Evolutionary conservation across 2,113 vertebrate genomes (phyloP).

Genomic region (Campylomormyrus numenius): DNA sequence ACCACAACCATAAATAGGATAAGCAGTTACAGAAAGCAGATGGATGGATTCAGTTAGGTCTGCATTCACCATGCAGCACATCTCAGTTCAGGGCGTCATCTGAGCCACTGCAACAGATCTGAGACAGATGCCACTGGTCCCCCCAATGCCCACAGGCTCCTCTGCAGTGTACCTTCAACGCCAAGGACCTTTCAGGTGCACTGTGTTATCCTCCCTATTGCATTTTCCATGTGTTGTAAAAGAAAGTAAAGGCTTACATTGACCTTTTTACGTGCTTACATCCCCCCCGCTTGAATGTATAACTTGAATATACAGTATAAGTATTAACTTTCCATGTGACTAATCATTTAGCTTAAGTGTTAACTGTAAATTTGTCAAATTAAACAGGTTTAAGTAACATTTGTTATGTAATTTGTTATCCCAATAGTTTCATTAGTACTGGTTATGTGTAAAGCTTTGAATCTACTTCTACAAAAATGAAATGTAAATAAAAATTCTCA

Average conservation of each 20-base stretch:
- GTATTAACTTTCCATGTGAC: slow-evolving; percentile 4
- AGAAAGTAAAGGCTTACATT: slow-evolving; percentile 59
- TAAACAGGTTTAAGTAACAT: not conserved
- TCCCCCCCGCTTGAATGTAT: not conserved
- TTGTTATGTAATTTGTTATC: not conserved
- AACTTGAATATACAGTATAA: not conserved
- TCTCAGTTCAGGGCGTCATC: not conserved
- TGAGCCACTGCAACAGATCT: not conserved
- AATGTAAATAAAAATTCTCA: not conserved
- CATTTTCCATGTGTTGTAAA: slow-evolving; percentile 59
- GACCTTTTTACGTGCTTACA: slow-evolving; percentile 48
- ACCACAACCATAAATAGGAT: not conserved
- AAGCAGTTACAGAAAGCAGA: not conserved
- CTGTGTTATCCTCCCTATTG: slow-evolving; percentile 48
- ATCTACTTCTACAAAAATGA: not conserved
- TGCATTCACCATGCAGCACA: not conserved
- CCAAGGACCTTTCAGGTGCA: slow-evolving; percentile 52
- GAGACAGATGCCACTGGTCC: not conserved
- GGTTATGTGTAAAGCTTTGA: not conserved
- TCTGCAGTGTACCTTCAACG: slow-evolving; percentile 43
- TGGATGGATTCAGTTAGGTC: not conserved
- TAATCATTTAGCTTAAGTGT: slow-evolving; percentile 3
- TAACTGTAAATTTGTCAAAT: slow-evolving; percentile 2
- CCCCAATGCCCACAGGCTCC: slow-evolving; percentile 17
- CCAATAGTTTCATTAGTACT: not conserved